A percentile compares a stretch with the other conserved stretches of the same genome.
These are phyloP conservation scores for Ceramica pisi DNA, from an alignment of 2,888 invertebrate genomes.

Conservation along the genomic window DNA sequence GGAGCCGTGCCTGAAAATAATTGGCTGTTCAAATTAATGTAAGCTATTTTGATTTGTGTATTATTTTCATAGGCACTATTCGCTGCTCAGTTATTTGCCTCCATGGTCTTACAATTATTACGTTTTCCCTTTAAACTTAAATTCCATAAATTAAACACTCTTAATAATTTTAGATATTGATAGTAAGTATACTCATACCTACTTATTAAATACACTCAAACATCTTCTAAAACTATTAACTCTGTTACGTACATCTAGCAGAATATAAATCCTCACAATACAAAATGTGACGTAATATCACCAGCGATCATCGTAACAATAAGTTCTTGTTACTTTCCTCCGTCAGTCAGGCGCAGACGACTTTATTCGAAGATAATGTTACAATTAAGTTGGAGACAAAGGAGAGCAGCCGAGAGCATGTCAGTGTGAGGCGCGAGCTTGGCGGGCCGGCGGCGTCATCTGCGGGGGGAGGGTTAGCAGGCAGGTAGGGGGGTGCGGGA, in stretches of 20 bases:
- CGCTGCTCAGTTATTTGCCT: too few species aligned
- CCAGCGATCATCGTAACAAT: conserved; percentile 59
- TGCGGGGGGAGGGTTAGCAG: conserved; percentile 58
- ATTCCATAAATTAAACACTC: too few species aligned
- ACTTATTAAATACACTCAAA: background rate
- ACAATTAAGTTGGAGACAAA: conserved; percentile 82
- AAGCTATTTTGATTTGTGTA: background rate
- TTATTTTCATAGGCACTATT: background rate
- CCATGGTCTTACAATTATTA: too few species aligned
- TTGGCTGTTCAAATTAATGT: background rate
- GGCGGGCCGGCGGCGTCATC: conserved; percentile 71
- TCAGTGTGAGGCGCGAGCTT: conserved; percentile 74
- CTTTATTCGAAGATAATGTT: conserved; percentile 72
- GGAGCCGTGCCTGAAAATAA: background rate
- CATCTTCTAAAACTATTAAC: conserved; percentile 13
- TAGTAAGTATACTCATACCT: background rate
- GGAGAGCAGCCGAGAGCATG: conserved; percentile 71
- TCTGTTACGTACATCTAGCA: background rate
- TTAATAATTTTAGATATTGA: background rate
- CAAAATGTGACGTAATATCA: conserved; percentile 39
- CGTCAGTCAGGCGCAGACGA: conserved; percentile 62
- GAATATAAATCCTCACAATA: conserved; percentile 20
- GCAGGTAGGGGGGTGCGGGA: conserved; percentile 59
- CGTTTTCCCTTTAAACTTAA: background rate
- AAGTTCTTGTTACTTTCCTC: conserved; percentile 55